Evolutionary conservation across 2,797 vertebrate genomes (phyloP), one percentile per base, ranked within the genome.

Genomic region (Pseudochromis fuscus): DNA sequence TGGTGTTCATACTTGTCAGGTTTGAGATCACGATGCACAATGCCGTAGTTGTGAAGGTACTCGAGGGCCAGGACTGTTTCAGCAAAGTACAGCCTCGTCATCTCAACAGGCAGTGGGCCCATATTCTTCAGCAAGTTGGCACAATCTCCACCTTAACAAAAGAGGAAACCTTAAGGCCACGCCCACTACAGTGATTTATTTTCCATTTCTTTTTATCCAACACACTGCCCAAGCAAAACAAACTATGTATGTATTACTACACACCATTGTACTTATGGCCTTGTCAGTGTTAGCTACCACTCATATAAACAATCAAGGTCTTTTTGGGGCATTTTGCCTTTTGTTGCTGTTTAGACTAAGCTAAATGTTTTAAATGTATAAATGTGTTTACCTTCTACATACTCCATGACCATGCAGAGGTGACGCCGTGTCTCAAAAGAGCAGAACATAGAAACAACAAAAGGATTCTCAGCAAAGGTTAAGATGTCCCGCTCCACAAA

Each of bases 361-460:
- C 0, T 25, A 53, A 2, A 12, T 23, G n/a, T 38, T 24, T 21
- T 13, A 35, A 62, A 21, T 4, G 4, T 15, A 23, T 46, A 56
- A 33, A 21, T 5, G n/a, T 16, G 18, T 21, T 82, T 89, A 98
- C 98, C 98, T 97, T 99, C 98, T 78, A 99, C 98, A 0, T 98
- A 99, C 85, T 99, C 98, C 97, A 99, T 97, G 86, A 99, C 98
- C 98, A 99, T 97, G 91, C 98, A 99, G 62, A 99, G 95, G 85
- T 99, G 98, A 3, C 97, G 91, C 9, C 96, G 94, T 0, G 97
- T 98, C 91, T 99, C 97, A 0, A 99, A 99, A 23, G 98, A 98
- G 88, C 98, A 99, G 93, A 98, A 99, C 97, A 99, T 99, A 83
- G 97, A 96, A 82, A 99, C 98, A 9, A 99, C 97, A 0, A 99